Evolutionary conservation across 1,140 invertebrate genomes (phyloP), one percentile per base, ranked within the genome.

Genomic region (Drosophila setifemur): DNA sequence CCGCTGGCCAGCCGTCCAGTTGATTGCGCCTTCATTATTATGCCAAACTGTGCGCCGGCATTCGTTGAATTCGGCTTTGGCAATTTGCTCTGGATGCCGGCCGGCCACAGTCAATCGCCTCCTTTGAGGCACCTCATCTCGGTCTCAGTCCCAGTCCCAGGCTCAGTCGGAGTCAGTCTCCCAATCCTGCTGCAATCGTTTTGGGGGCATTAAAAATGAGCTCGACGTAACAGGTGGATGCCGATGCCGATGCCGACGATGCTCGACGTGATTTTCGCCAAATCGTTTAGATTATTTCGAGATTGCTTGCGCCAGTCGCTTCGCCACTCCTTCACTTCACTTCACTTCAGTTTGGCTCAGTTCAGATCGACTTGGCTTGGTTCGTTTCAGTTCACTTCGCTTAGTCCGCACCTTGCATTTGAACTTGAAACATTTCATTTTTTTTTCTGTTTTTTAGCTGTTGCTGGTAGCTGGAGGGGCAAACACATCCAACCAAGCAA

Each of bases 381-480:
- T 12, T 21, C 2, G 18, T 12, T 52, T 23, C 14, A 16, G 21
- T 11, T 43, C 21, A 16, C 33, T 16, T 33, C 31, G 31, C 14
- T 37, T 18, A 19, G 26, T 50, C 64, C 78, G 78, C 78, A 86
- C 81, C 81, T 86, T 86, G 81, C 82, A 86, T 86, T 85, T 86
- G 81, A 86, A 86, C 82, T 86, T 86, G 82, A 86, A 86, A 86
- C 81, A 86, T 86, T 86, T 86, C 68, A 86, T 86, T 86, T 86
- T 64, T 66, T 61, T 29, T 49, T 40, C 6, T 58, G 37, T 26
- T 11, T 58, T 52, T 82, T 14, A 16, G 14, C 33, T 37, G n/a
- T n/a, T n/a, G n/a, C n/a, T 37, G 14, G 72, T 75, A 68, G 79
- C 81, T 86, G 12, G 12, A 49, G 67, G 72, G 81, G 81, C 75